Conservation (phyloP, 2,797 vertebrate genomes). For the Argentina silus region DNA sequence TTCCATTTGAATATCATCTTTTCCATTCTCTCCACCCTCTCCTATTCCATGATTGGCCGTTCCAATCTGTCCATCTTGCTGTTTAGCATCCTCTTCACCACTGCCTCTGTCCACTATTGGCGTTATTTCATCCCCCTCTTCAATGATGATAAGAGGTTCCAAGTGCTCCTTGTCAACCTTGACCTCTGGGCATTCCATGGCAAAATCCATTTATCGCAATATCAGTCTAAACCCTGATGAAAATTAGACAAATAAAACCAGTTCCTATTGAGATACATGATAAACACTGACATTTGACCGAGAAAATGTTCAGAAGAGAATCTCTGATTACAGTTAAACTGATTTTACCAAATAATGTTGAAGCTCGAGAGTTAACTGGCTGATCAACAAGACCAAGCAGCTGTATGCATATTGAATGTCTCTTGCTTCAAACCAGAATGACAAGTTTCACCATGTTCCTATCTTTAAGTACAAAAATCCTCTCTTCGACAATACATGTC, state of each 20-base stretch:
- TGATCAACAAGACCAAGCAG: neutral
- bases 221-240: constrained; percentile 46
- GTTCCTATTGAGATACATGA: neutral
- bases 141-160: constrained; percentile 70
- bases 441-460: constrained; percentile 54
- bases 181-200: constrained; percentile 40
- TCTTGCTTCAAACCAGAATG: constrained; percentile 55
- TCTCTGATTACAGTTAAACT: no score
- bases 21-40: constrained; percentile 12
- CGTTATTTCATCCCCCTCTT: constrained; percentile 61
- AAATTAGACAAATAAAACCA: constrained; percentile 16
- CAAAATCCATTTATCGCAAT: constrained; percentile 43
- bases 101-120: neutral
- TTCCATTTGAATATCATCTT: constrained; percentile 1
- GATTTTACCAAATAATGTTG: neutral
- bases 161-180: constrained; percentile 58
- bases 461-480: neutral
- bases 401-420: constrained; percentile 29
- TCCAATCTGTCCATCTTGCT: constrained; percentile 33
- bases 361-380: neutral
- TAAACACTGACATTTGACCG: neutral
- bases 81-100: constrained; percentile 6
- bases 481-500: neutral
- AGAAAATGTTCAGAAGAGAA: no score
- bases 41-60: constrained; percentile 35